Base-by-base conservation (phyloP, 1,140 invertebrate genomes). In the Panulirus ornatus region DNA sequence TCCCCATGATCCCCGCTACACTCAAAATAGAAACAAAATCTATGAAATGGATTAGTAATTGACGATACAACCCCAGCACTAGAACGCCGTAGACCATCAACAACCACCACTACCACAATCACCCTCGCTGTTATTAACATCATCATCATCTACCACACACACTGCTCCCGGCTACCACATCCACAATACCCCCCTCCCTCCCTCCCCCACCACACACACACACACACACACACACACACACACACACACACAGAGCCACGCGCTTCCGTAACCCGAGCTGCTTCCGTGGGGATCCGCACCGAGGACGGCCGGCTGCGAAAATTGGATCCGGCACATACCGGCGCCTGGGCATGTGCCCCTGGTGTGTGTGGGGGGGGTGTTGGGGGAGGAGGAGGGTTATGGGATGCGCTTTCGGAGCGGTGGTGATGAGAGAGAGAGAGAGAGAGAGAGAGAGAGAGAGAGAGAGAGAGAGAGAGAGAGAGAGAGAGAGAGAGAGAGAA, bases 301-400 rank as follows among this genome's bases (percentile, higher is more conserved):
- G 36, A n/a, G 44, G 83, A 36, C 34, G 40, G 16, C 83, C 83
- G 66, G 71, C 83, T 70, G 83, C 16, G 83, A 85, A 51, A 73
- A 85, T 85, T 85, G 83, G 83, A 51, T 66, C 70, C 14, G 70
- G 70, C 66, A 79, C 42, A 85, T 75, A 85, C 66, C 83, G 51
- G 36, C 9, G 42, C 3, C 40, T 27, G 27, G 82, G 82, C 82
- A 71, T 85, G 63, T 75, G n/a, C n/a, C n/a, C n/a, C n/a, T n/a
- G n/a, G n/a, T n/a, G n/a, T n/a, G n/a, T n/a, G 82, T 34, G 16
- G 51, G 44, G n/a, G 66, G 40, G 82, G 54, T 16, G 14, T 9
- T n/a, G 38, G 8, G 82, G 40, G 40, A 27, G 8, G 40, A 30
- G 40, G n/a, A n/a, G n/a, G n/a, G n/a, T n/a, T n/a, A n/a, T n/a